These are phyloP conservation scores for Ciconia boyciana DNA, from an alignment of 2,113 vertebrate species.

Conservation along the genomic window DNA sequence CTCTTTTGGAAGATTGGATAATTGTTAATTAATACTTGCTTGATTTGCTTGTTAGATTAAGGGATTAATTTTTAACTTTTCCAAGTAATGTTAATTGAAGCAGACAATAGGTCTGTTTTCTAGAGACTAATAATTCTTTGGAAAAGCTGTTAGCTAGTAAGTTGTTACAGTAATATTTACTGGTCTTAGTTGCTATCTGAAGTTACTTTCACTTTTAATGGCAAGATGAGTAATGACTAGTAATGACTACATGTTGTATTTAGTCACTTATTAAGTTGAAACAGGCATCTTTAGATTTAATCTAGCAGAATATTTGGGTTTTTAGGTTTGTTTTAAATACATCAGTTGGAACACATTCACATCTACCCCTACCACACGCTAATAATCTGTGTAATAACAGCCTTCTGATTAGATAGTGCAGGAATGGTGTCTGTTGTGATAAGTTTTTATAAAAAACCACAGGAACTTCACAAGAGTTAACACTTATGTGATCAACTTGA, in stretches of 20 bases:
- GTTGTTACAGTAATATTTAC: background rate
- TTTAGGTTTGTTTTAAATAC: background rate
- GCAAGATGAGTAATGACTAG: background rate
- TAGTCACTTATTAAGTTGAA: background rate
- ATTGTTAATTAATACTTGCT: background rate
- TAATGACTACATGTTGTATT: background rate
- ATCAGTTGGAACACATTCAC: background rate
- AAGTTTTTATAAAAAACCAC: background rate
- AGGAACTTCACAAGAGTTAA: background rate
- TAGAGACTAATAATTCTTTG: background rate
- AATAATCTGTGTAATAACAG: background rate
- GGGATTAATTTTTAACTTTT: background rate
- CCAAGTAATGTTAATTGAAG: background rate
- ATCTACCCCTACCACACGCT: background rate
- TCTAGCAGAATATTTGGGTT: background rate
- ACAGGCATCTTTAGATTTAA: background rate
- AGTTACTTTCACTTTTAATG: background rate
- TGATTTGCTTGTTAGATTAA: background rate
- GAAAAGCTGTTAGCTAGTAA: background rate
- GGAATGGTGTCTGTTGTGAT: background rate
- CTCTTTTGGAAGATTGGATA: background rate
- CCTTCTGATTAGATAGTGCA: background rate
- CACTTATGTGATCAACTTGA: fast-evolving
- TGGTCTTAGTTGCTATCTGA: background rate
- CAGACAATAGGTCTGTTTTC: background rate